A percentile compares a stretch with the other conserved stretches of the same genome.
phyloP scores from a whole-genome alignment of 1,140 invertebrate genomes.

The Hypothenemus hampei region DNA sequence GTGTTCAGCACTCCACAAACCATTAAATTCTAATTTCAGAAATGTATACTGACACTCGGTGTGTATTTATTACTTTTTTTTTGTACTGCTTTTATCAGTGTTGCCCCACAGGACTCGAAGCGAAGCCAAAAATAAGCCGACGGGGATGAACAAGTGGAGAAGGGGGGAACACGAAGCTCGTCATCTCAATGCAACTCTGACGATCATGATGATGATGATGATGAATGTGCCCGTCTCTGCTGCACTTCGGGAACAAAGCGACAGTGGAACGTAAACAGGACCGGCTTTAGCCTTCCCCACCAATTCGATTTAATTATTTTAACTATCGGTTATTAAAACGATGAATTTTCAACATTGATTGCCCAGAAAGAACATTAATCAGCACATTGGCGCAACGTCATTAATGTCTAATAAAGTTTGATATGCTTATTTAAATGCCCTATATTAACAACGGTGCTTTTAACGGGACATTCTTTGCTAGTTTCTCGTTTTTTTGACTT shows the following conservation, averaged over 20 bases:
- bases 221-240: conserved; percentile 28
- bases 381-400: conserved; percentile 15
- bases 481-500: too few species aligned
- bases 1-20: too few species aligned
- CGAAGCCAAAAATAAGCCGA: too few species aligned
- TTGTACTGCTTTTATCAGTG: too few species aligned
- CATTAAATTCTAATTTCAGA: too few species aligned
- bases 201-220: conserved; percentile 29
- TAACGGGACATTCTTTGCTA: too few species aligned
- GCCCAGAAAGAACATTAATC: conserved; percentile 11
- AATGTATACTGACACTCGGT: too few species aligned
- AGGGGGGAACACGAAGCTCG: conserved; percentile 1
- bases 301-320: background rate
- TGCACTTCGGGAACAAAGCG: conserved; percentile 17
- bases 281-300: conserved; percentile 2
- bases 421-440: conserved; percentile 21
- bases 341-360: background rate
- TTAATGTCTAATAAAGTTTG: conserved; percentile 25
- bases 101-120: too few species aligned
- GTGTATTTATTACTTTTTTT: too few species aligned
- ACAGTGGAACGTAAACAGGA: conserved; percentile 7
- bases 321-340: conserved; percentile 7
- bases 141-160: background rate
- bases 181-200: conserved; percentile 29
- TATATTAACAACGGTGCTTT: conserved; percentile 17